Percentiles rank a stretch among this genome's conserved stretches.
These are phyloP conservation scores for Bufotes viridis DNA, from an alignment of 2,797 vertebrate species.

Conservation along the genomic window DNA sequence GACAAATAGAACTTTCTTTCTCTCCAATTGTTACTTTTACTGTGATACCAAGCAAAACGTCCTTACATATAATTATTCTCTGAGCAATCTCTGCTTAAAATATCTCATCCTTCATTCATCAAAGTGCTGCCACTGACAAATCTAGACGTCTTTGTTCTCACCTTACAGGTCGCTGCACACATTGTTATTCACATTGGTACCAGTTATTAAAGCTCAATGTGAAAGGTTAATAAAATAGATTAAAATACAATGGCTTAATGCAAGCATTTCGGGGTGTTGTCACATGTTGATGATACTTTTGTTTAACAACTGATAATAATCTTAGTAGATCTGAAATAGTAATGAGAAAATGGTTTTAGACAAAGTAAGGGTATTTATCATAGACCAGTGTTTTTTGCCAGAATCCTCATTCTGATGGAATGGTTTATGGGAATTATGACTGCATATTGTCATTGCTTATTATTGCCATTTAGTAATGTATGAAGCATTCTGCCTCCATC, in stretches of 20 bases:
- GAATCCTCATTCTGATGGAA: not conserved
- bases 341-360: not conserved
- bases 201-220: slow-evolving; percentile 31
- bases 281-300: slow-evolving; percentile 24
- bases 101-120: slow-evolving; percentile 48
- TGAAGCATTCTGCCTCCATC: too few species aligned
- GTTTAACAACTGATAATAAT: slow-evolving; percentile 13
- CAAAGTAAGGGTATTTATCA: not conserved
- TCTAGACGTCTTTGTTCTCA: slow-evolving; percentile 31
- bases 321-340: not conserved
- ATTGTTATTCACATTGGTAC: slow-evolving; percentile 26
- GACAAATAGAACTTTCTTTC: not conserved
- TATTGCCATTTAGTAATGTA: not conserved
- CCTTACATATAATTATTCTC: slow-evolving; percentile 42
- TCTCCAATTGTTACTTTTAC: slow-evolving; percentile 13
- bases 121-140: slow-evolving; percentile 25
- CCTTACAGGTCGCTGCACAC: slow-evolving; percentile 33
- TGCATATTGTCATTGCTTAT: not conserved
- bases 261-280: slow-evolving; percentile 4
- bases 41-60: slow-evolving; percentile 3
- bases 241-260: slow-evolving; percentile 35
- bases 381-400: not conserved
- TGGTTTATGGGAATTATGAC: not conserved
- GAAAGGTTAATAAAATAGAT: slow-evolving; percentile 36
- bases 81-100: slow-evolving; percentile 33